Conservation (phyloP, 92 coral and sea anemone genomes). For the Bergia sp. region DNA sequence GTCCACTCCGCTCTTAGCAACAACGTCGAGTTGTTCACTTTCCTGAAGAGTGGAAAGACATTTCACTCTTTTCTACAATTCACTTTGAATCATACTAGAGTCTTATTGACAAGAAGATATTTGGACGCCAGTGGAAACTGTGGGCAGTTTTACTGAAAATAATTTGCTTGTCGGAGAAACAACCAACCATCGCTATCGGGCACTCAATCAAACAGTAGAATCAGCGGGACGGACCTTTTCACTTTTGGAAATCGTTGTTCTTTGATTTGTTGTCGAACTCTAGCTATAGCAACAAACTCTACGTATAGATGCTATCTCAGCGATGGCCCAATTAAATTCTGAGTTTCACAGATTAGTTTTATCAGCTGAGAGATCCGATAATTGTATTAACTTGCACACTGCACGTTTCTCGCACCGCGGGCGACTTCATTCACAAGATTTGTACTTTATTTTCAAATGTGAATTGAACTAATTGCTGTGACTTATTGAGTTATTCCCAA, state of each 20-base stretch:
- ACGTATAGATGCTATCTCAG: not conserved
- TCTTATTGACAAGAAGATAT: not conserved
- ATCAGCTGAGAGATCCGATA: not conserved
- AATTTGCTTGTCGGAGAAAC: too few relatives aligned
- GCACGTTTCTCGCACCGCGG: not conserved
- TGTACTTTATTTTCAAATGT: not conserved
- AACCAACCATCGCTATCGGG: too few relatives aligned
- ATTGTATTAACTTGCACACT: not conserved
- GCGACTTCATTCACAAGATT: not conserved
- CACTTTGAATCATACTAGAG: not conserved
- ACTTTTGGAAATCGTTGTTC: too few relatives aligned
- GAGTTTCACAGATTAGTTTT: not conserved
- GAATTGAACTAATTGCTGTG: not conserved
- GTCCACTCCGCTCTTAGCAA: conserved; percentile 7
- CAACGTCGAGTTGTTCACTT: not conserved
- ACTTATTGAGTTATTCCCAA: not conserved
- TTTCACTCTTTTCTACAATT: not conserved
- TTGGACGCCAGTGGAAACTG: not conserved
- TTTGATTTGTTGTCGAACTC: not conserved
- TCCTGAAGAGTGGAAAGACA: not conserved
- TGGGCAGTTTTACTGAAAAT: not conserved
- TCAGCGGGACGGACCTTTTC: too few relatives aligned
- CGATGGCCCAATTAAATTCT: not conserved
- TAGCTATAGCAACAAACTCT: not conserved
- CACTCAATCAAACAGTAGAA: too few relatives aligned